phyloP scores from a whole-genome alignment of 2,797 vertebrate species.

The Phataginus tetradactyla region DNA sequence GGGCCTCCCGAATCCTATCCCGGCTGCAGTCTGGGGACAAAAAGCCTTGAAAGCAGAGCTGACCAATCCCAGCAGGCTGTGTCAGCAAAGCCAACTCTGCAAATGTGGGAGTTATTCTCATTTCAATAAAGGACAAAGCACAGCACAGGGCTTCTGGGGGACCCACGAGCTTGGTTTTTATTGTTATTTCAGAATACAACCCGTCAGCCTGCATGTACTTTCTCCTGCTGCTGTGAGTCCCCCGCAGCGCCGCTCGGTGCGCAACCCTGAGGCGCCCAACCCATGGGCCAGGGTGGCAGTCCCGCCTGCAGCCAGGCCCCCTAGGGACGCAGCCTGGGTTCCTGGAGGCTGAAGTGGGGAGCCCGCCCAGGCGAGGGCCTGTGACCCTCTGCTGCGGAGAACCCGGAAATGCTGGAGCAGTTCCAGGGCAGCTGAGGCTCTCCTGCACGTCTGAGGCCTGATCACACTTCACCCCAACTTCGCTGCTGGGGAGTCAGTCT shows the following conservation, averaged over 20 bases:
- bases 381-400: no score
- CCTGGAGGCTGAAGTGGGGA: neutral
- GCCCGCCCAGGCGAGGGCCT: neutral
- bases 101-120: neutral
- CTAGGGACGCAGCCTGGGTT: fast-evolving
- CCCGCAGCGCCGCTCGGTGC: neutral
- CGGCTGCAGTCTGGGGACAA: neutral
- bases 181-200: neutral
- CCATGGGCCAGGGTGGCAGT: no score
- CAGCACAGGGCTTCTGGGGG: neutral
- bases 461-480: neutral
- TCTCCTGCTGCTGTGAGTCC: neutral
- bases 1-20: neutral
- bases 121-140: neutral
- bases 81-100: neutral
- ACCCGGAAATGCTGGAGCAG: no score
- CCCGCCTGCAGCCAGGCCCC: neutral
- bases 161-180: neutral
- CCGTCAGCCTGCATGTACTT: neutral
- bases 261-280: neutral
- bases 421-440: neutral
- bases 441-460: neutral
- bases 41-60: neutral
- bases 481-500: fast-evolving
- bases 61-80: neutral